Evolutionary conservation across 2,113 vertebrate species (phyloP).

Genomic region (Rhegmatorhina hoffmannsi): DNA sequence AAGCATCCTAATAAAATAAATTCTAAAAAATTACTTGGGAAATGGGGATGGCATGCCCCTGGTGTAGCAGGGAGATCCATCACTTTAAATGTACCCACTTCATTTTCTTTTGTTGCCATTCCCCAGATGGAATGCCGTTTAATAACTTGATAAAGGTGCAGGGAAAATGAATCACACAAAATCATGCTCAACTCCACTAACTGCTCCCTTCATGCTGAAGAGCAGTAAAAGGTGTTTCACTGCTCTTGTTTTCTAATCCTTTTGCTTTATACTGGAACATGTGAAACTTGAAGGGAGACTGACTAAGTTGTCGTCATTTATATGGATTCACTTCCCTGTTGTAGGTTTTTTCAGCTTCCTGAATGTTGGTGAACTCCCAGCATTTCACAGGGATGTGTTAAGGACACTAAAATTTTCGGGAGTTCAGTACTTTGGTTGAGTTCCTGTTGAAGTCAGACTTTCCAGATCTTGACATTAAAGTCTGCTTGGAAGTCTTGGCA

Average conservation of each 20-base stretch:
- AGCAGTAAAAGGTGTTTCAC: slow-evolving; percentile 20
- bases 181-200: slow-evolving; percentile 28
- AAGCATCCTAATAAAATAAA: neutral
- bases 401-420: neutral
- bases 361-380: neutral
- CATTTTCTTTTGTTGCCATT: slow-evolving; percentile 33
- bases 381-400: neutral
- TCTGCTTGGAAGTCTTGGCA: neutral
- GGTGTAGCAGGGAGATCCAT: neutral
- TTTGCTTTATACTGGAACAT: neutral
- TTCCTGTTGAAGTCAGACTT: neutral
- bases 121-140: slow-evolving; percentile 4
- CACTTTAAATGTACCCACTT: neutral
- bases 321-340: neutral
- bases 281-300: neutral
- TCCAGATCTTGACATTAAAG: neutral
- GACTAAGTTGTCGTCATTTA: neutral
- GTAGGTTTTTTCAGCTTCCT: neutral
- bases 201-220: neutral
- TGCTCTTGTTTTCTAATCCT: neutral
- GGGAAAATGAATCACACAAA: slow-evolving; percentile 27
- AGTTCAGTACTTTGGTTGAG: neutral
- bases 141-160: neutral
- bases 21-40: neutral
- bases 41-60: neutral